These are phyloP conservation scores for Anhinga rufa DNA, from an alignment of 2,113 vertebrate genomes.

Conservation along the genomic window DNA sequence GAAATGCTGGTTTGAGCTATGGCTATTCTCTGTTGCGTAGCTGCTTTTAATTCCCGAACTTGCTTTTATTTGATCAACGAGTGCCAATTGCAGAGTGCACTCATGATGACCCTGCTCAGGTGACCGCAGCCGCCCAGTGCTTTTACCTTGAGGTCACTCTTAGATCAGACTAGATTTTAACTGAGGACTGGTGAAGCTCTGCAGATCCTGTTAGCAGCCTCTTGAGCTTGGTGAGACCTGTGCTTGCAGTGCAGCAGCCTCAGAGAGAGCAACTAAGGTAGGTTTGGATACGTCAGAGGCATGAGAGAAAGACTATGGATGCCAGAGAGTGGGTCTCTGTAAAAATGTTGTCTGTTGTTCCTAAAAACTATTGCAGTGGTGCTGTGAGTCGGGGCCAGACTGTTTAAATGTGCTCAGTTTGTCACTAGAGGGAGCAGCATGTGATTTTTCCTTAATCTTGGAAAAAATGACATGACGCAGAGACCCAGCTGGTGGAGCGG, in stretches of 20 bases:
- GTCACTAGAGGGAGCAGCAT: constrained; percentile 37
- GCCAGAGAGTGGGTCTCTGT: background rate
- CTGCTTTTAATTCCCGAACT: background rate
- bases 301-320: background rate
- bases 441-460: background rate
- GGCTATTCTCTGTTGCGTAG: background rate
- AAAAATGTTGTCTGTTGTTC: background rate
- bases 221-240: background rate
- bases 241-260: background rate
- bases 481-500: background rate
- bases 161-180: constrained; percentile 4
- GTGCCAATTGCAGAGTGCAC: background rate
- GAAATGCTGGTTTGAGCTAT: background rate
- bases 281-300: background rate
- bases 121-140: background rate
- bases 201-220: background rate
- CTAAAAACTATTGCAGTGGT: background rate
- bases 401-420: background rate
- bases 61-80: background rate
- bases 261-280: background rate
- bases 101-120: background rate
- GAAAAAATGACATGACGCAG: background rate
- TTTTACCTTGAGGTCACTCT: constrained; percentile 22
- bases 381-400: accelerated
- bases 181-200: background rate